Evolutionary conservation across 2,113 vertebrate species (phyloP).

Genomic region (Geococcyx californianus): DNA sequence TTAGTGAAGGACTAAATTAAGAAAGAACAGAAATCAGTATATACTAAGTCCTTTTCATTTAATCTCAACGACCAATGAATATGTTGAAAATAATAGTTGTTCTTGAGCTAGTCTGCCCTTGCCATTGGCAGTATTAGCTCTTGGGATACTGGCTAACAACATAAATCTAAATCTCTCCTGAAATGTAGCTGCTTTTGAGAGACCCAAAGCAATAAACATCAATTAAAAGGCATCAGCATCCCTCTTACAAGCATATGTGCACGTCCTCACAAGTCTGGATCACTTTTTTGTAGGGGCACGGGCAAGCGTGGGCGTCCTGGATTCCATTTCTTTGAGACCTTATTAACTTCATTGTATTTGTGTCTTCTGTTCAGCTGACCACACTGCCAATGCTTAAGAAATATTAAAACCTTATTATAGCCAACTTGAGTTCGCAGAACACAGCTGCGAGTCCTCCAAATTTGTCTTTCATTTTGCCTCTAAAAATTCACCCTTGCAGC

Average conservation of each 20-base stretch:
- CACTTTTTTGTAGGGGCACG: neutral
- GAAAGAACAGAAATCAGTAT: neutral
- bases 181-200: neutral
- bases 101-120: constrained; percentile 16
- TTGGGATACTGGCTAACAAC: neutral
- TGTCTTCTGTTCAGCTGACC: neutral
- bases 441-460: neutral
- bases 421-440: neutral
- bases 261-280: neutral
- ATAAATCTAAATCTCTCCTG: neutral
- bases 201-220: constrained; percentile 1
- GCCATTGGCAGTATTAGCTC: neutral
- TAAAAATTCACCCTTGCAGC: neutral
- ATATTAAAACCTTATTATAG: neutral
- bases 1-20: neutral
- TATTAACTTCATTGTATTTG: neutral
- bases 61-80: neutral
- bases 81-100: neutral
- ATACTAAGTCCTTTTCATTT: neutral
- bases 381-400: neutral
- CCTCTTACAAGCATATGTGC: neutral
- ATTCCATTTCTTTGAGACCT: neutral
- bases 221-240: neutral
- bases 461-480: neutral
- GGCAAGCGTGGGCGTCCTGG: neutral